Evolutionary conservation across 2,888 invertebrate genomes (phyloP), one percentile per base, ranked within the genome.

Genomic region (Lepas anatifera): DNA sequence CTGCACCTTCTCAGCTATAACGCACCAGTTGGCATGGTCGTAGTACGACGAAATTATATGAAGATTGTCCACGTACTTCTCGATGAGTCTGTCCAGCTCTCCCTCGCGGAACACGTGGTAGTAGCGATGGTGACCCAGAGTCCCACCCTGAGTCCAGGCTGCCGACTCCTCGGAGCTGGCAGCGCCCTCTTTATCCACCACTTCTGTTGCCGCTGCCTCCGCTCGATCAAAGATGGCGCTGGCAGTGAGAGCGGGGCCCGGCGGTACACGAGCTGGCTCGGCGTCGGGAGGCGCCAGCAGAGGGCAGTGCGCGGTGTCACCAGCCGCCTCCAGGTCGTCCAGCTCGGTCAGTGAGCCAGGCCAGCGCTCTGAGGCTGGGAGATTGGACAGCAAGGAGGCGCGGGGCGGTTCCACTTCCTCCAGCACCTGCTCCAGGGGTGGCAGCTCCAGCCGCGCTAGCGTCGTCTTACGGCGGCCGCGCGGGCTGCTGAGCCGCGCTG

Each of bases 11-110:
- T 95, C 95, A 52, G 94, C 95, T 74, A 95, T 88, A 73, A 95
- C 90, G 82, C 95, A 95, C 95, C 96, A 96, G 80, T 95, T 95
- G 73, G 95, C 92, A 78, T 95, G 92, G 80, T 97, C 96, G 81
- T 95, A 96, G 80, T 93, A 95, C 10, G 94, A 93, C 22, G 93
- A 90, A 69, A 95, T 92, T 70, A 96, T 92, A 81, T 95, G 93
- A 70, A 97, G 84, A 79, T 92, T 93, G 76, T 93, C 89, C 69
- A 95, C 92, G 81, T 95, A 92, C 77, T 90, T 89, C 78, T 94
- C 92, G 75, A 96, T 95, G 73, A 97, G 84, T 77, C 91, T 89
- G 79, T 95, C 95, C 75, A 97, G 84, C 81, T 97, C 99, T 37
- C 96, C 96, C 79, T 95, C 89, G 76, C 90, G 87, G 83, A 99